phyloP scores from a whole-genome alignment of 1,140 invertebrate species.

The Sitophilus oryzae region DNA sequence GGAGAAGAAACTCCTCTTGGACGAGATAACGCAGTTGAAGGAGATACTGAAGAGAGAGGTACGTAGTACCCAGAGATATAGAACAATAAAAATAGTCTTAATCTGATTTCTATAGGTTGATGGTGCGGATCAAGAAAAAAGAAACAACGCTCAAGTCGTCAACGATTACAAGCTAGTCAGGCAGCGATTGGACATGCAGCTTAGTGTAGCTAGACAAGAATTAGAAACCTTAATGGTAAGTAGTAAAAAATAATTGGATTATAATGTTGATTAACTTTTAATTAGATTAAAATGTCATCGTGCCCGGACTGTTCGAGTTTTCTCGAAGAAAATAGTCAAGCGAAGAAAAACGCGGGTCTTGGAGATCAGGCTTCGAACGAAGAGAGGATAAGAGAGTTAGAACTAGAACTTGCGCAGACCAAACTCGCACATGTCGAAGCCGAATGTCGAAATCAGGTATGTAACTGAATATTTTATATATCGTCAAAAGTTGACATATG shows the following conservation, averaged over 20 bases:
- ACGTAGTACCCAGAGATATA: background rate
- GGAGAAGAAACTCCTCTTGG: slow-evolving; percentile 72
- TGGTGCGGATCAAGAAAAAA: slow-evolving; percentile 35
- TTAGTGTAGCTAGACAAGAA: slow-evolving; percentile 56
- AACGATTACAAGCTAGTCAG: slow-evolving; percentile 92
- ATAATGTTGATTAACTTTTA: slow-evolving; percentile 15
- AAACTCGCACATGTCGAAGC: slow-evolving; percentile 96
- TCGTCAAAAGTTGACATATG: no score
- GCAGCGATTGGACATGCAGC: slow-evolving; percentile 80
- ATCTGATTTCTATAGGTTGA: slow-evolving; percentile 16
- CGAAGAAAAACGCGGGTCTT: slow-evolving; percentile 1
- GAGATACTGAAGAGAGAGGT: slow-evolving; percentile 80
- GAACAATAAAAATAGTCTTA: background rate
- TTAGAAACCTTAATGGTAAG: slow-evolving; percentile 56
- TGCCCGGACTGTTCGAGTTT: slow-evolving; percentile 49
- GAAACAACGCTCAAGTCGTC: slow-evolving; percentile 68
- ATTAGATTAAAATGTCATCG: slow-evolving; percentile 51
- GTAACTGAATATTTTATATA: no score
- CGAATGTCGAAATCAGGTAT: slow-evolving; percentile 90
- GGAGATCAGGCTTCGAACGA: slow-evolving; percentile 36
- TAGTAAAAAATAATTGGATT: background rate
- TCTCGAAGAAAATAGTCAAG: slow-evolving; percentile 8
- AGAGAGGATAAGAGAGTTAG: slow-evolving; percentile 76
- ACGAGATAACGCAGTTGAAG: slow-evolving; percentile 74
- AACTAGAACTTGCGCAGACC: slow-evolving; percentile 91